Percentiles rank a stretch among this genome's conserved stretches.
Evolutionary conservation across 2,797 vertebrate genomes (phyloP).

Genomic region (Rhinella marina): DNA sequence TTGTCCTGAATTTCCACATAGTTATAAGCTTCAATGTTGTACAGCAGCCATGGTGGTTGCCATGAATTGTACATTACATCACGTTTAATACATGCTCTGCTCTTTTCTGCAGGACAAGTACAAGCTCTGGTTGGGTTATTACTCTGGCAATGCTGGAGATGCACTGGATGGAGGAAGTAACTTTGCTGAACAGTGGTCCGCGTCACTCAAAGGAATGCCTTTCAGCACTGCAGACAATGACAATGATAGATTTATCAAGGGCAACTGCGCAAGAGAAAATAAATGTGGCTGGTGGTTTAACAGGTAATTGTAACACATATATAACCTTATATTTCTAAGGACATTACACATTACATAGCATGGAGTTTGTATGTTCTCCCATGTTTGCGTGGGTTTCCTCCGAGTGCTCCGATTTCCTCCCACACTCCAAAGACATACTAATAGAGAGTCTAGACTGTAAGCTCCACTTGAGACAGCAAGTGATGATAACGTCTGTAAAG

Average conservation of each 20-base stretch:
- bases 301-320: constrained; percentile 74
- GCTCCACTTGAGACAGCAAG: too few species aligned
- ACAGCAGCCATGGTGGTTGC: too few species aligned
- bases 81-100: background rate
- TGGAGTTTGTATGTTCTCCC: too few species aligned
- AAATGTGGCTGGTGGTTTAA: constrained; percentile 91
- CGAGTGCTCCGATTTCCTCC: too few species aligned
- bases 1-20: background rate
- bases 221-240: constrained; percentile 90
- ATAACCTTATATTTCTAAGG: too few species aligned
- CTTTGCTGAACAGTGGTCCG: constrained; percentile 86
- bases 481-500: too few species aligned
- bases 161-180: constrained; percentile 81
- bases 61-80: too few species aligned
- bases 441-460: too few species aligned
- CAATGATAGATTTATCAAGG: constrained; percentile 83
- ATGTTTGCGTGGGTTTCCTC: too few species aligned
- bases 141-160: constrained; percentile 86
- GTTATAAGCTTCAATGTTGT: background rate
- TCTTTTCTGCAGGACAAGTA: constrained; percentile 80
- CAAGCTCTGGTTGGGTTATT: constrained; percentile 81
- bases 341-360: too few species aligned
- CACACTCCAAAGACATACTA: too few species aligned
- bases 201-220: constrained; percentile 84
- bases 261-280: constrained; percentile 87